Conservation (phyloP, 1,140 invertebrate genomes). For the Drosophila lacertosa region DNA sequence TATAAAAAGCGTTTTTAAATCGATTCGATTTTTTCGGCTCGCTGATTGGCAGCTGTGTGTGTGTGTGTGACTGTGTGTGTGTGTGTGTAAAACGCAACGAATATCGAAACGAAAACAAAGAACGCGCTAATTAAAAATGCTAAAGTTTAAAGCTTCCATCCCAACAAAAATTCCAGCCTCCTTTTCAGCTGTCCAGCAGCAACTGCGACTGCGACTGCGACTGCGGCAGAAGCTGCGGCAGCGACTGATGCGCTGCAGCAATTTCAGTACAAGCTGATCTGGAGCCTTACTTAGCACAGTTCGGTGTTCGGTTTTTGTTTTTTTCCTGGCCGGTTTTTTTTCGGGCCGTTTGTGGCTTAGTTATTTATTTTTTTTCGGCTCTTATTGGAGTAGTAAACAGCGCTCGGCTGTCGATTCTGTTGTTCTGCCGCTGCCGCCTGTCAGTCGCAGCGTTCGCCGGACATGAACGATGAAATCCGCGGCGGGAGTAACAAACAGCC, state of each 20-base stretch:
- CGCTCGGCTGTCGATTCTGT: slow-evolving; percentile 75
- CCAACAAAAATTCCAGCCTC: slow-evolving; percentile 71
- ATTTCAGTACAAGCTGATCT: slow-evolving; percentile 69
- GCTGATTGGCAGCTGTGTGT: neutral
- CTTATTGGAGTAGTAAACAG: slow-evolving; percentile 74
- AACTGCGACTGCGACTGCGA: slow-evolving; percentile 47
- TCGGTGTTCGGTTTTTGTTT: slow-evolving; percentile 38
- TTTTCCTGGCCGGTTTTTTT: slow-evolving; percentile 37
- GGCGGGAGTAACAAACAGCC: slow-evolving; percentile 37
- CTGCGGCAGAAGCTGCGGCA: slow-evolving; percentile 32
- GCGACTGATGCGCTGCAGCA: slow-evolving; percentile 57
- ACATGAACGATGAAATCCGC: slow-evolving; percentile 38
- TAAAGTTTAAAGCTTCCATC: slow-evolving; percentile 76
- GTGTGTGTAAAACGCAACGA: slow-evolving; percentile 60
- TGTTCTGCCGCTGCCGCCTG: slow-evolving; percentile 57
- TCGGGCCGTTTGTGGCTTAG: slow-evolving; percentile 18
- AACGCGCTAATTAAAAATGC: slow-evolving; percentile 82
- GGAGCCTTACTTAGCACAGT: slow-evolving; percentile 12
- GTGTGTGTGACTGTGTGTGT: slow-evolving; percentile 7
- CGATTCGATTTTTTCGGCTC: slow-evolving; percentile 20
- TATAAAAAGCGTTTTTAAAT: slow-evolving; percentile 15
- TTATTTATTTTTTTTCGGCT: slow-evolving; percentile 51
- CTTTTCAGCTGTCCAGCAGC: slow-evolving; percentile 81
- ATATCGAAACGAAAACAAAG: slow-evolving; percentile 79
- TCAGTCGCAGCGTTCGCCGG: slow-evolving; percentile 53